These are phyloP conservation scores for Pan troglodytes DNA, from an alignment of 2,113 vertebrate species.

Conservation along the genomic window NHGRI_mPanTro3-v2.1_pri NC_072398.2:32019501-32020000, in stretches of 20 bases:
- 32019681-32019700: background rate
- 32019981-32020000: background rate
- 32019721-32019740: background rate
- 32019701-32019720: background rate
- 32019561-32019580: background rate
- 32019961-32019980: background rate
- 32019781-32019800: background rate
- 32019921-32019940: background rate
- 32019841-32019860: background rate
- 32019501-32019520: background rate
- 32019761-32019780: background rate
- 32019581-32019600: background rate
- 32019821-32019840: background rate
- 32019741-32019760: background rate
- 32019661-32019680: background rate
- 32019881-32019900: background rate
- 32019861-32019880: background rate
- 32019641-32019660: background rate
- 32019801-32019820: background rate
- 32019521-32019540: background rate
- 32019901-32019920: background rate
- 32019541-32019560: background rate
- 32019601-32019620: background rate
- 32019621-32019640: background rate
- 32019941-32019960: background rate